Conservation (phyloP, 2,797 vertebrate genomes). For the Dallia pectoralis region DNA sequence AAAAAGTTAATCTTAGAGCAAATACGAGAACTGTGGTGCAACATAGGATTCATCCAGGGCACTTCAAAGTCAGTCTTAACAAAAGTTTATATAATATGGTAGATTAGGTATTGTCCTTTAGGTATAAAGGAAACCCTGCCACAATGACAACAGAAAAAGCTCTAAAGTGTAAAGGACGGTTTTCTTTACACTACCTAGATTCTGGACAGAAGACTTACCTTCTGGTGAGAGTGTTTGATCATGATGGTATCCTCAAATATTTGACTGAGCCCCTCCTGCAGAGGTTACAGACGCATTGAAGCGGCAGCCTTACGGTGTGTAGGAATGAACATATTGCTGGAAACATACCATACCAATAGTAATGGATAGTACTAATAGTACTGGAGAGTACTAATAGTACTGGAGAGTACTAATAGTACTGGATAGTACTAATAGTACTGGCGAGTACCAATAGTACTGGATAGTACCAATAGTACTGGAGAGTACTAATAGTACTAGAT, state of each 20-base stretch:
- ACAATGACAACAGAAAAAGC: slow-evolving; percentile 40
- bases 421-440: slow-evolving; percentile 16
- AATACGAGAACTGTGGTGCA: slow-evolving; percentile 30
- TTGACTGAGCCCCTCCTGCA: slow-evolving; percentile 23
- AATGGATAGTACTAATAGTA: slow-evolving; percentile 10
- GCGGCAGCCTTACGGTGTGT: slow-evolving; percentile 23
- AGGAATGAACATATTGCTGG: neutral
- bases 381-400: neutral
- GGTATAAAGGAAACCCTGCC: slow-evolving; percentile 1
- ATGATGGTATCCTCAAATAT: slow-evolving; percentile 32
- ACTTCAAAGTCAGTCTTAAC: slow-evolving; percentile 27
- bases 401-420: slow-evolving; percentile 2
- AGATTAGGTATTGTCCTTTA: slow-evolving; percentile 15
- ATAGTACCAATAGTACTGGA: too few species aligned
- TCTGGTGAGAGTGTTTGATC: slow-evolving; percentile 16
- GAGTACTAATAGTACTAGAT: neutral
- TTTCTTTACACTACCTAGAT: neutral
- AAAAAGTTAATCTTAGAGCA: slow-evolving; percentile 45
- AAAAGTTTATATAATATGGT: slow-evolving; percentile 27
- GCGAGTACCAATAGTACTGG: neutral
- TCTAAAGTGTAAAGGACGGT: slow-evolving; percentile 35
- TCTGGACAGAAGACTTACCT: neutral
- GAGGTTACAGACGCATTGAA: slow-evolving; percentile 17
- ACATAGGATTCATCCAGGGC: slow-evolving; percentile 8
- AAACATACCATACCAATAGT: neutral